phyloP scores from a whole-genome alignment of 2,888 invertebrate species.

The Orthosia gracilis region DNA sequence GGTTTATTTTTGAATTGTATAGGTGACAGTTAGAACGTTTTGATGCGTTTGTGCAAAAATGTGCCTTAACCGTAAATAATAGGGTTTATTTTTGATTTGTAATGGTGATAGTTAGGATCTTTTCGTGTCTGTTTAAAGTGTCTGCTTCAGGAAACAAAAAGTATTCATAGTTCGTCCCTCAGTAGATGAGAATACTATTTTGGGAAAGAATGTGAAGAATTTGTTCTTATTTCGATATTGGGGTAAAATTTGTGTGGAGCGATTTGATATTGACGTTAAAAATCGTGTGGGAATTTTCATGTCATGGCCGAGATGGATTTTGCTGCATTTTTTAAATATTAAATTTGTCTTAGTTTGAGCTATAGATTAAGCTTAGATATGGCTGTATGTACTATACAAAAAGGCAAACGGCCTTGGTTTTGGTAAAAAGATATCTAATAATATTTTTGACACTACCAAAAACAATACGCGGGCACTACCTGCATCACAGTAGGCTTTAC shows the following conservation, averaged over 20 bases:
- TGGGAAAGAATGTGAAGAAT: slow-evolving; percentile 59
- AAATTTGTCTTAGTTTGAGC: background rate
- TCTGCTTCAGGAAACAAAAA: slow-evolving; percentile 56
- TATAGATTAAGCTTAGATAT: too few species aligned
- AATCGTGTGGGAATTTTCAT: slow-evolving; percentile 4
- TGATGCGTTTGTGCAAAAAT: too few species aligned
- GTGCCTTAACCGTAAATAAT: background rate
- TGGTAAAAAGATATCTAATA: too few species aligned
- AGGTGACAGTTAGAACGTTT: too few species aligned
- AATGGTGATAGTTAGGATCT: slow-evolving; percentile 35
- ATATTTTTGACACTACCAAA: too few species aligned
- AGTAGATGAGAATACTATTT: slow-evolving; percentile 63
- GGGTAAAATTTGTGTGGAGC: slow-evolving; percentile 49
- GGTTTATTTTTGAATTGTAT: slow-evolving; percentile 30
- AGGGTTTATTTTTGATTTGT: slow-evolving; percentile 36
- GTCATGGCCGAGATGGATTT: background rate
- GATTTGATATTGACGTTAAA: slow-evolving; percentile 40
- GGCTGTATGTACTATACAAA: too few species aligned
- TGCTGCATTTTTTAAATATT: background rate
- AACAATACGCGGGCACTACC: too few species aligned
- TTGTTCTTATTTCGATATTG: slow-evolving; percentile 52
- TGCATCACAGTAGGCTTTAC: too few species aligned
- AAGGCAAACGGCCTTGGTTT: too few species aligned
- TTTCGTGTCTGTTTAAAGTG: slow-evolving; percentile 52
- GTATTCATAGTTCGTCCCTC: slow-evolving; percentile 43